Base-by-base conservation (phyloP, 2,888 invertebrate species). In the Rutpela maculata region DNA sequence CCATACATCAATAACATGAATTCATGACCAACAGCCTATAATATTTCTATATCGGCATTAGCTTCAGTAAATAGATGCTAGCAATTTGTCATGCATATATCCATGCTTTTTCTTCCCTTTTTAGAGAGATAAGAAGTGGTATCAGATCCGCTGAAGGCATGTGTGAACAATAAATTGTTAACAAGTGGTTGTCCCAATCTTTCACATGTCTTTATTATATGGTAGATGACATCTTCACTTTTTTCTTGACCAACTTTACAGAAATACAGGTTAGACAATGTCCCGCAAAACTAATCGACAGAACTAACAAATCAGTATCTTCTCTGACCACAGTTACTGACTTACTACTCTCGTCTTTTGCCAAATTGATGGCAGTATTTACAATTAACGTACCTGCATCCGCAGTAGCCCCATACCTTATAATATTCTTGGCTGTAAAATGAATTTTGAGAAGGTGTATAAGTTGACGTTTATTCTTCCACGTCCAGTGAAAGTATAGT, bases 1-100 rank as follows among this genome's bases (percentile, higher is more conserved):
- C 35, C 63, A n/a, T 63, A 63, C 63, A 63, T 63, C 63, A 63
- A 63, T 63, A 63, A 63, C n/a, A 63, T 26, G n/a, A 63, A 63
- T 17, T 63, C 31, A 35, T 35, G 63, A 35, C 63, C 63, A 63
- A 63, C 26, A 22, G 19, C 63, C 26, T 26, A 4, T 35, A 22
- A 63, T 63, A 35, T 15, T n/a, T n/a, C n/a, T n/a, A n/a, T n/a
- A n/a, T n/a, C n/a, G n/a, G n/a, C n/a, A n/a, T n/a, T n/a, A n/a
- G 26, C 26, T 31, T 63, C 63, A 63, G 6, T 63, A 63, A 35
- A 63, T 63, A 63, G n/a, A n/a, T n/a, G n/a, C 63, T 26, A 63
- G 2, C 38, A 63, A 63, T n/a, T 63, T 63, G 63, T 63, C 63
- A 35, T 35, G 35, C 63, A 63, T 63, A 26, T 63, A 63, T 63